phyloP scores from a whole-genome alignment of 2,113 vertebrate species.

The Lonchura striata region DNA sequence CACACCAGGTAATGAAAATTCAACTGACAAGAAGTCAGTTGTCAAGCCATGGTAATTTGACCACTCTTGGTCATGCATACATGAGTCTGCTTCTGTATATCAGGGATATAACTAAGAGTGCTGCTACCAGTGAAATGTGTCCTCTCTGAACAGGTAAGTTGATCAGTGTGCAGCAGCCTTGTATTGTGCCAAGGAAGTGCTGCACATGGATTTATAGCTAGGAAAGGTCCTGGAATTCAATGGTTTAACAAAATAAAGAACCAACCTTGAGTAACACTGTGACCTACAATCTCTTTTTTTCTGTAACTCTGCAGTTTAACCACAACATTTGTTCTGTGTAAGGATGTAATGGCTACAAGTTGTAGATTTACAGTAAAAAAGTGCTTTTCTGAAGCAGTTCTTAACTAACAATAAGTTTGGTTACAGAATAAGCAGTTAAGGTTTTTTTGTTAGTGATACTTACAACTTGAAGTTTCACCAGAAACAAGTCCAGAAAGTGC shows the following conservation, averaged over 20 bases:
- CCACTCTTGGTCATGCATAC: not conserved
- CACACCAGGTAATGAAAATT: not conserved
- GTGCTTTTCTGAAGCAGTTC: not conserved
- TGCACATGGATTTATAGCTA: not conserved
- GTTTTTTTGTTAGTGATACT: not conserved
- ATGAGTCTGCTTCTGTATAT: not conserved
- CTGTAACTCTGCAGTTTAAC: not conserved
- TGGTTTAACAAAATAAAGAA: not conserved
- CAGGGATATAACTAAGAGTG: not conserved
- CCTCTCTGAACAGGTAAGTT: not conserved
- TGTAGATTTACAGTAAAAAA: not conserved
- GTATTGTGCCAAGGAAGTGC: not conserved
- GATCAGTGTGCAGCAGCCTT: accelerated
- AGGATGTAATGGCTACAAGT: not conserved
- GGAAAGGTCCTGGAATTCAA: not conserved
- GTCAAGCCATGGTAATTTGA: not conserved
- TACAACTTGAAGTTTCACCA: not conserved
- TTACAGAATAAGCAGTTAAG: not conserved
- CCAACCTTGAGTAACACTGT: not conserved
- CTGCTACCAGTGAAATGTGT: not conserved
- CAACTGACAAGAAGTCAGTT: not conserved
- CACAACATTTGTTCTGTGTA: not conserved
- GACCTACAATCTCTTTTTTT: not conserved
- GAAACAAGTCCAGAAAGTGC: not conserved
- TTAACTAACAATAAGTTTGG: not conserved